Conservation (phyloP, 2,797 vertebrate genomes). For the Potorous gilbertii region DNA sequence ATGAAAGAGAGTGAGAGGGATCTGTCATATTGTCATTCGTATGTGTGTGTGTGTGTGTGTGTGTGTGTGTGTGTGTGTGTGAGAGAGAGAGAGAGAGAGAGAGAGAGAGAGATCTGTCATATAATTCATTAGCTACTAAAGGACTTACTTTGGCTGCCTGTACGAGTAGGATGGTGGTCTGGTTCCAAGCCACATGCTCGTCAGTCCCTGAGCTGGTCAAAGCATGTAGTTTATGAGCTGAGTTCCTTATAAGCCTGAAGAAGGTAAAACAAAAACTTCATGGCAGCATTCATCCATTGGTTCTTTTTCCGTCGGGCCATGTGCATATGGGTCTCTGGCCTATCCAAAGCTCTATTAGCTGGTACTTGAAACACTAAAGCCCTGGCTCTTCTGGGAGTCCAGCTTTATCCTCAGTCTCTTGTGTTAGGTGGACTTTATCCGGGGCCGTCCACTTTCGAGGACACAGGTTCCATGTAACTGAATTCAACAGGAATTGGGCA, state of each 20-base stretch:
- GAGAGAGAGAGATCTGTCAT: not conserved
- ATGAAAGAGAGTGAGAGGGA: no score
- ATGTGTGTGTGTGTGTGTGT: no score
- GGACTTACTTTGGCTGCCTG: constrained; percentile 84
- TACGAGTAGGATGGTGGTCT: constrained; percentile 81
- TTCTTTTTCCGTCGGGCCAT: not conserved
- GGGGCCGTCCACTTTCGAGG: not conserved
- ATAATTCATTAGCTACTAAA: no score
- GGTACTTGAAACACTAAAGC: not conserved
- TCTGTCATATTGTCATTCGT: no score
- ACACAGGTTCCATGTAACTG: not conserved
- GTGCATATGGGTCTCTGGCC: not conserved
- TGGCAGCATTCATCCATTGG: not conserved
- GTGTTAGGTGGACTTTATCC: not conserved
- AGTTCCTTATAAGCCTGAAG: constrained; percentile 81
- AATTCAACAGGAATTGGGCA: not conserved
- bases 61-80: no score
- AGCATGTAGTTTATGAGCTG: constrained; percentile 78
- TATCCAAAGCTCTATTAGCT: not conserved
- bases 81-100: not conserved
- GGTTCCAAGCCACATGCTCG: constrained; percentile 83
- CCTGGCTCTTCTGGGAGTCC: not conserved
- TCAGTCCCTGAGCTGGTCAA: constrained; percentile 80
- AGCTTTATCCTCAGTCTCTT: not conserved
- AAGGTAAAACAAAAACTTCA: not conserved